These are phyloP conservation scores for Ctenodactylus gundi DNA, from an alignment of 2,113 vertebrate genomes.

Conservation along the genomic window DNA sequence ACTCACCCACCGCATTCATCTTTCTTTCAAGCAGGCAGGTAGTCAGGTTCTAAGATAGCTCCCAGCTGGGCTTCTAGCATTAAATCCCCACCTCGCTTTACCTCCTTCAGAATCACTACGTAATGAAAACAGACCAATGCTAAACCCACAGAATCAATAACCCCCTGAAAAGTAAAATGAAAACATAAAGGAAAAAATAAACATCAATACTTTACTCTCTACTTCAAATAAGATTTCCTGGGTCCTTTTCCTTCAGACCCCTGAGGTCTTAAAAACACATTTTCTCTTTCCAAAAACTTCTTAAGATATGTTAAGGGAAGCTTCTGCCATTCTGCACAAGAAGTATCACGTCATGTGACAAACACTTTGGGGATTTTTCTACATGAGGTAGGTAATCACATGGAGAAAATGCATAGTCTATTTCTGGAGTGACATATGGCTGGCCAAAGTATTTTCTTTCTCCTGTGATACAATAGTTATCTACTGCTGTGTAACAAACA, in stretches of 20 bases:
- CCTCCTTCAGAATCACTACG: conserved; percentile 31
- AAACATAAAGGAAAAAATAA: not conserved
- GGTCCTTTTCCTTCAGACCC: conserved; percentile 9
- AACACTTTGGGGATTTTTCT: not conserved
- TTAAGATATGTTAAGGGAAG: not conserved
- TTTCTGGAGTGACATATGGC: not conserved
- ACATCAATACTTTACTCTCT: not conserved
- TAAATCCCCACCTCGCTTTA: not conserved
- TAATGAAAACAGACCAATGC: conserved; percentile 14
- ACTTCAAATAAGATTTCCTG: conserved; percentile 26
- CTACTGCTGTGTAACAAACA: not conserved
- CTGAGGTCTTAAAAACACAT: conserved; percentile 2
- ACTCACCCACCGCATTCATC: not conserved
- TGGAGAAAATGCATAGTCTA: not conserved
- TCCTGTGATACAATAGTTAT: not conserved
- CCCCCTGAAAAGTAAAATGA: not conserved
- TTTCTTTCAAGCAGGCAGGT: conserved; percentile 45
- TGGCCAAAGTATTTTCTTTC: not conserved
- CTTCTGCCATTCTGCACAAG: not conserved
- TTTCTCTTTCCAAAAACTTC: conserved; percentile 27
- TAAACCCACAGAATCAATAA: not conserved
- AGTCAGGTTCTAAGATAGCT: not conserved
- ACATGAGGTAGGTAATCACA: not conserved
- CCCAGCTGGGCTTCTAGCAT: not conserved
- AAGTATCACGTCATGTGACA: not conserved